Percentiles rank a stretch among this genome's conserved stretches.
Conservation (phyloP, 2,888 invertebrate species). For the Epirrhoe alternata region DNA sequence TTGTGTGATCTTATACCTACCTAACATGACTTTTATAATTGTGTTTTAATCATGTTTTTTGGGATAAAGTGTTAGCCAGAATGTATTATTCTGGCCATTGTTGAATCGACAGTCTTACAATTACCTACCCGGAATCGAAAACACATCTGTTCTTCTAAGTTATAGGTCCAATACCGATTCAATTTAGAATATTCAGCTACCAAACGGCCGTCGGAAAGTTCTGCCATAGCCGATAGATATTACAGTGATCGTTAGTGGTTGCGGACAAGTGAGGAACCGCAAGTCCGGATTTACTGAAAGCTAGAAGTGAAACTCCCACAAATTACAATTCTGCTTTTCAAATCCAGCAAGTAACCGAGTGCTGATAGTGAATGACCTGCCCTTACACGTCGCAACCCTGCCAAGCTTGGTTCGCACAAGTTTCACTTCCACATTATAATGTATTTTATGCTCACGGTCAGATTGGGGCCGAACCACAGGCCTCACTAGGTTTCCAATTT, state of each 20-base stretch:
- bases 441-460: slow-evolving; percentile 32
- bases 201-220: slow-evolving; percentile 17
- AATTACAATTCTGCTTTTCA: not conserved
- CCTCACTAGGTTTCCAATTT: slow-evolving; percentile 64
- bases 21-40: not conserved
- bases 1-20: not conserved
- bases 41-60: not conserved
- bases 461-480: slow-evolving; percentile 50
- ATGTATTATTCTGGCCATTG: not conserved
- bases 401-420: not conserved
- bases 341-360: not conserved
- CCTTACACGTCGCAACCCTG: not conserved
- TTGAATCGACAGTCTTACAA: not conserved
- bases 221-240: slow-evolving; percentile 44
- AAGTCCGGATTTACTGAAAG: not conserved
- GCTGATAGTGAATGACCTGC: not conserved
- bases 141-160: not conserved
- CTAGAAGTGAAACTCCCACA: slow-evolving; percentile 10
- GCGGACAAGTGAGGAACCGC: not conserved
- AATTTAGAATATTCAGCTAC: slow-evolving; percentile 8
- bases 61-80: not conserved
- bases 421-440: slow-evolving; percentile 19
- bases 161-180: not conserved
- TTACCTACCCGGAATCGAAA: not conserved
- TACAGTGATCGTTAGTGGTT: slow-evolving; percentile 44